Base-by-base conservation (phyloP, 2,888 invertebrate species). In the Periphyllus acericola region DNA sequence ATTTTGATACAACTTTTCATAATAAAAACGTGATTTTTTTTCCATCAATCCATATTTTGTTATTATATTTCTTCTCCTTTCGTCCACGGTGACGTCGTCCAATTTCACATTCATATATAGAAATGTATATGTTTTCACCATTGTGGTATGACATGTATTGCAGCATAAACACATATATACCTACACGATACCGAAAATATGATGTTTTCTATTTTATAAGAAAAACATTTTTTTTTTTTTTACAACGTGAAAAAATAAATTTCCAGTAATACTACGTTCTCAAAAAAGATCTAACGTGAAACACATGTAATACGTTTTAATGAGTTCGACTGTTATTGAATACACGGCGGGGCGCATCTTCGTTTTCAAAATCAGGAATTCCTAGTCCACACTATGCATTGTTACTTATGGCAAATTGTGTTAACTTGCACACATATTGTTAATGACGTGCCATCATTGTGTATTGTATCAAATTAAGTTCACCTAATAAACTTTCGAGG, bases 21-120 rank as follows among this genome's bases (percentile, higher is more conserved):
- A 82, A 82, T 82, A 82, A 82, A 82, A 55, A 52, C 25, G 32
- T 82, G 72, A 72, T 72, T 52, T 82, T 72, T 82, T 71, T 36
- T 82, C 55, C 52, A 34, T 55, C 14, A 55, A 79, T 34, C 5
- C 32, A 14, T 25, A 1, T 71, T 32, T 71, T 5, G 32, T 32
- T 71, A 11, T 71, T 71, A 32, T 71, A 25, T 25, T 46, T 2
- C 46, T 21, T 60, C 19, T 21, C 19, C 21, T 68, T 68, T 68
- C 11, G 8, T 3, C 68, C 29, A 60, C 25, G 3, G 8, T 8
- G 25, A 25, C 21, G 60, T 60, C 60, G 2, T 60, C 25, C 4
- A 60, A 60, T 25, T 25, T 60, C 3, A 60, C 60, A 60, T 60
- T 60, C 46, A 46, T 14, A 11, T 46, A 46, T 46, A 9, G 4